Percentiles rank a stretch among this genome's conserved stretches.
Evolutionary conservation across 2,113 vertebrate species (phyloP).

Genomic region (Sapajus apella): DNA sequence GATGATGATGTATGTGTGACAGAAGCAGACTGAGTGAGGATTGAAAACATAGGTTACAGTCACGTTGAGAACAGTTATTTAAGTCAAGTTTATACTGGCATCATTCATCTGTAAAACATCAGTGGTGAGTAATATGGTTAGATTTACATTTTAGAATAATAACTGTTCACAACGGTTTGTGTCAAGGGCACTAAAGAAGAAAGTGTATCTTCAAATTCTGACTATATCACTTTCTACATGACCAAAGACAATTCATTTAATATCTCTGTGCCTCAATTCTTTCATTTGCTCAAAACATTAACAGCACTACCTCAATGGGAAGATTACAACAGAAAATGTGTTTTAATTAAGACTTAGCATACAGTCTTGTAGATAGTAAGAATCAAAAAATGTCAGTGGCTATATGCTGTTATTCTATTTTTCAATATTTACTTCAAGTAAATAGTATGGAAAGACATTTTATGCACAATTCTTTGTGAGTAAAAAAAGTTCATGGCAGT

Average conservation of each 20-base stretch:
- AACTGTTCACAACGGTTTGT: neutral
- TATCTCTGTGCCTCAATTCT: neutral
- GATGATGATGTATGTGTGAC: neutral
- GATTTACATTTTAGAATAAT: neutral
- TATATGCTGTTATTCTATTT: neutral
- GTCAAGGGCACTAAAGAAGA: neutral
- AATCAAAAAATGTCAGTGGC: neutral
- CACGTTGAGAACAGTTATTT: neutral
- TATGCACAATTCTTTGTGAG: neutral
- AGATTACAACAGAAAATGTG: neutral
- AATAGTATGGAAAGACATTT: neutral
- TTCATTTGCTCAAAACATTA: neutral
- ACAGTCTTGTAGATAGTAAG: neutral
- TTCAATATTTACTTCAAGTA: conserved; percentile 6
- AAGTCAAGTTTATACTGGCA: neutral
- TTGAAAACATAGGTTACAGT: neutral
- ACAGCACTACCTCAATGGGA: neutral
- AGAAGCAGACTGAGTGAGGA: neutral
- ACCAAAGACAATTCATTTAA: neutral
- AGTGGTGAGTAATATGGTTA: neutral
- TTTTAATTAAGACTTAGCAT: neutral
- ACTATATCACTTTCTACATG: neutral
- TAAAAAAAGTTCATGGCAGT: neutral
- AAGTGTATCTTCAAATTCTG: neutral
- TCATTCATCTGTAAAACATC: neutral